Evolutionary conservation across 2,797 vertebrate genomes (phyloP).

Genomic region (Alosa sapidissima): DNA sequence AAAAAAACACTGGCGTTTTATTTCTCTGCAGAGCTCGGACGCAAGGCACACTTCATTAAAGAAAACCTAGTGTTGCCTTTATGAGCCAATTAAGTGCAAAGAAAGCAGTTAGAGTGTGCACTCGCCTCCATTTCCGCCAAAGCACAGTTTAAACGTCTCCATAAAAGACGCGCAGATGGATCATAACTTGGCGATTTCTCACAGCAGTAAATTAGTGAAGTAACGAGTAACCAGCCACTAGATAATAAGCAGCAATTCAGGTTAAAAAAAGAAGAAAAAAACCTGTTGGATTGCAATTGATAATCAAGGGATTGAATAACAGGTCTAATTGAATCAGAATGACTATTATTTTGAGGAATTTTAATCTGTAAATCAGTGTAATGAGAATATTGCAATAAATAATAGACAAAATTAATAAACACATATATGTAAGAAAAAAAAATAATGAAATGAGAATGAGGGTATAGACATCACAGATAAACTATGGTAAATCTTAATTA

Average conservation of each 20-base stretch:
- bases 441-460: neutral
- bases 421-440: neutral
- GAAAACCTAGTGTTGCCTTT: constrained; percentile 55
- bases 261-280: neutral
- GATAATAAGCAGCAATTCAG: constrained; percentile 25
- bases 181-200: constrained; percentile 36
- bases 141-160: constrained; percentile 33
- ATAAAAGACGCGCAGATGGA: constrained; percentile 32
- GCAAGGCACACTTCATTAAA: constrained; percentile 55
- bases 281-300: neutral
- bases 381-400: neutral
- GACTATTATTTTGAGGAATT: neutral
- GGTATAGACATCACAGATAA: neutral
- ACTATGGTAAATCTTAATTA: neutral
- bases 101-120: constrained; percentile 48
- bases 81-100: constrained; percentile 58
- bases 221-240: constrained; percentile 39
- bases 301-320: neutral
- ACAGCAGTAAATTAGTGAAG: constrained; percentile 35
- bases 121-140: constrained; percentile 27
- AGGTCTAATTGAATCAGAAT: neutral
- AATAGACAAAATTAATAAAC: neutral
- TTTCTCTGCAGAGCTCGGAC: constrained; percentile 55
- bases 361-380: neutral
- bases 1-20: constrained; percentile 43